These are phyloP conservation scores for Lithobates pipiens DNA, from an alignment of 2,797 vertebrate genomes.

Conservation along the genomic window DNA sequence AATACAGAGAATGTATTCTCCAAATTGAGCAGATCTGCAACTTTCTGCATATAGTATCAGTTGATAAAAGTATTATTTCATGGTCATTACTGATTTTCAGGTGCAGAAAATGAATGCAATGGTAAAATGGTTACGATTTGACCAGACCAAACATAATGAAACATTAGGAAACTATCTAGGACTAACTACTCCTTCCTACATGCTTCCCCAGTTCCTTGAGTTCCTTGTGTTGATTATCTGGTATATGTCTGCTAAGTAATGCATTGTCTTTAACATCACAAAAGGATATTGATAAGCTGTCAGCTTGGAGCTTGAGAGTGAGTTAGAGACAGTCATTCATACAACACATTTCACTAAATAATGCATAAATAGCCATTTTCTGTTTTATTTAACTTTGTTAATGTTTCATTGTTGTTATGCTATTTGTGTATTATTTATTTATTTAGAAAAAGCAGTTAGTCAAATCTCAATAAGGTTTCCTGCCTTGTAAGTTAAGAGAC, in stretches of 20 bases:
- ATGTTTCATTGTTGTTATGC: background rate
- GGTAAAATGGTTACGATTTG: background rate
- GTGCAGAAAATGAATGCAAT: background rate
- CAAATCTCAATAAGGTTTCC: background rate
- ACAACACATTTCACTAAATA: constrained; percentile 31
- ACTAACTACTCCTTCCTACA: background rate
- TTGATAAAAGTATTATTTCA: too few species aligned
- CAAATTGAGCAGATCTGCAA: too few species aligned
- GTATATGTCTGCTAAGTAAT: constrained; percentile 3
- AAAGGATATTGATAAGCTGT: constrained; percentile 41
- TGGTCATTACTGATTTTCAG: background rate
- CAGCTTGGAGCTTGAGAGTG: background rate
- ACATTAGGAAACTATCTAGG: background rate
- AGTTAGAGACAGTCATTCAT: constrained; percentile 28
- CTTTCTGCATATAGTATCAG: too few species aligned
- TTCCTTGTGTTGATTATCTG: background rate
- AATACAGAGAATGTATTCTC: too few species aligned
- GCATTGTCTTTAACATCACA: constrained; percentile 20
- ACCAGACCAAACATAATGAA: background rate
- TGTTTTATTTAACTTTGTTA: background rate
- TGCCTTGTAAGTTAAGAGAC: background rate
- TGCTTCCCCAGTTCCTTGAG: background rate
- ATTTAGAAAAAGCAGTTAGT: background rate
- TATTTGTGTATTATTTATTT: background rate
- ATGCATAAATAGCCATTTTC: constrained; percentile 25